Evolutionary conservation across 2,888 invertebrate genomes (phyloP).

Genomic region (Calameuta filiformis): DNA sequence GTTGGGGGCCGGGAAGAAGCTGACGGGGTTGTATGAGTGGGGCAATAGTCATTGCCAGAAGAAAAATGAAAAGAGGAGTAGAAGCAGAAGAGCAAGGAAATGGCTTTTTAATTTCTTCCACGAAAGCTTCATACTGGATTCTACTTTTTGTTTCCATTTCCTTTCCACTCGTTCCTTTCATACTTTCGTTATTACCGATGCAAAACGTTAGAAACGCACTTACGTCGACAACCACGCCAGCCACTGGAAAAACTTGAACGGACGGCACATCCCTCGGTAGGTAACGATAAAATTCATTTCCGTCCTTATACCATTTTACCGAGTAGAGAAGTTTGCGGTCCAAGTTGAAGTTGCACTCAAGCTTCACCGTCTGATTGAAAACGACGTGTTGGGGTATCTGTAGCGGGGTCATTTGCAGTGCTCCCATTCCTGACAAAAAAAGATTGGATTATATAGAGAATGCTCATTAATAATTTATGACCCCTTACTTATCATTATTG

Average conservation of each 20-base stretch:
- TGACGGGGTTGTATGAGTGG: not conserved
- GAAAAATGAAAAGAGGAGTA: not conserved
- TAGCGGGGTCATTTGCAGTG: constrained; percentile 62
- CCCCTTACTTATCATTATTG: not conserved
- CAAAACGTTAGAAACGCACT: constrained; percentile 35
- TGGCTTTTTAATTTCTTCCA: not conserved
- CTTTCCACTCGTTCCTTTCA: not conserved
- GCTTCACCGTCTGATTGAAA: constrained; percentile 63
- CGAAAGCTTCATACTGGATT: not conserved
- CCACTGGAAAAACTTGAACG: constrained; percentile 60
- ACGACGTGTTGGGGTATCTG: constrained; percentile 65
- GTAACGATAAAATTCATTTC: constrained; percentile 65
- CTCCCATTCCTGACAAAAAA: constrained; percentile 42
- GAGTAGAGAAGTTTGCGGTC: constrained; percentile 65
- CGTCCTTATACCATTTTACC: constrained; percentile 67
- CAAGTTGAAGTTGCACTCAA: constrained; percentile 66
- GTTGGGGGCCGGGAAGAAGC: not conserved
- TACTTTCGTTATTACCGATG: not conserved
- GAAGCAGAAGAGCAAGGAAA: not conserved
- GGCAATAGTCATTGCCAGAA: not conserved
- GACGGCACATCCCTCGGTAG: constrained; percentile 63
- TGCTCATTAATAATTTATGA: not conserved
- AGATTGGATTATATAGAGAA: not conserved
- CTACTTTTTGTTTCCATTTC: not conserved
- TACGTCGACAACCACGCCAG: constrained; percentile 65